Evolutionary conservation across 2,888 invertebrate genomes (phyloP), one percentile per base, ranked within the genome.

Genomic region (Epiblema foenella): DNA sequence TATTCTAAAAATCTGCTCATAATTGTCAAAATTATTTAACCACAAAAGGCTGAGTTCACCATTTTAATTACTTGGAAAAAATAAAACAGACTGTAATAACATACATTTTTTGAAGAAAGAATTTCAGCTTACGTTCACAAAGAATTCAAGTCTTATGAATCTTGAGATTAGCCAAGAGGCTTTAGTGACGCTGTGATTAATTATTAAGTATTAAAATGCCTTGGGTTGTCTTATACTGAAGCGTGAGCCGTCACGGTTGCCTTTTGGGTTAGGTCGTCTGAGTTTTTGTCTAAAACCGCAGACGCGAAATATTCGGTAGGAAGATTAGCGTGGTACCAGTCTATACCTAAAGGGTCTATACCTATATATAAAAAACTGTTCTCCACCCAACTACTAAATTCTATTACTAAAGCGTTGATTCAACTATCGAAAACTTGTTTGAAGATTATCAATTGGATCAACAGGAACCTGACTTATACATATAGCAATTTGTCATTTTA

Each of bases 161-260:
- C 49, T 71, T 29, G 37, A 71, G 67, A 71, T 71, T 67, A 71
- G 39, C 37, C 39, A 62, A 71, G 66, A 57, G 71, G 67, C 51
- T 67, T 71, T 49, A 54, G 54, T 67, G 54, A 49, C 46, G 66
- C 56, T 51, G 67, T 62, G 56, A 62, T 67, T 57, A 66, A 62
- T 66, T 66, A 62, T 71, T 62, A 60, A 65, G 12, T 20, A 59
- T 20, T 59, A 54, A 65, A 70, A 58, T 58, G 33, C 52, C 42
- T 39, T 24, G 11, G 17, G 17, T 46, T 18, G n/a, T 10, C n/a
- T 24, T 46, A 46, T 59, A 42, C 20, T 59, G 20, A 29, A 60
- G 5, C 60, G 29, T 60, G 29, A 60, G 29, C 46, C 15, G 18
- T 17, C 39, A 15, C 24, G 46, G 33, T 57, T 57, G 57, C 33